Percentiles rank a stretch among this genome's conserved stretches.
Conservation (phyloP, 2,797 vertebrate genomes). For the Gadopsis marmoratus region DNA sequence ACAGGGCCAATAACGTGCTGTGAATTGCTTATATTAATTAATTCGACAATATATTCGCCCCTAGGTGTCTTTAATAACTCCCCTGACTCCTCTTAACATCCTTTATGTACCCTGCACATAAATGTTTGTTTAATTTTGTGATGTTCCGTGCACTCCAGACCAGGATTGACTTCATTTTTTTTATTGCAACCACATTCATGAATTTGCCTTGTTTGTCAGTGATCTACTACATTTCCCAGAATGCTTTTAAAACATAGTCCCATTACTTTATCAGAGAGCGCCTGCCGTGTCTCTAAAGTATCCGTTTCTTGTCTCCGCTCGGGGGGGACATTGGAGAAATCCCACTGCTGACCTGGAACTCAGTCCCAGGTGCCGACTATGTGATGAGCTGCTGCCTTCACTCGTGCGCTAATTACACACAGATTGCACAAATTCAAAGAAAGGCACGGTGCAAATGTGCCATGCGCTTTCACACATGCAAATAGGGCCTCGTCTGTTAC, state of each 20-base stretch:
- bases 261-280: too few relatives aligned
- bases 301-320: slow-evolving; percentile 9
- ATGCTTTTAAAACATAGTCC: not conserved
- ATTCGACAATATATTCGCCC: slow-evolving; percentile 28
- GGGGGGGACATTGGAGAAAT: not conserved
- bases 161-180: not conserved
- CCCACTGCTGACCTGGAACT: not conserved
- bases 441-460: slow-evolving; percentile 30
- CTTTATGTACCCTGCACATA: not conserved
- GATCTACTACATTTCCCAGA: not conserved
- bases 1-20: slow-evolving; percentile 6
- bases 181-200: not conserved
- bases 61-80: slow-evolving; percentile 25
- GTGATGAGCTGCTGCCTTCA: slow-evolving; percentile 51
- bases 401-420: slow-evolving; percentile 60
- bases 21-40: slow-evolving; percentile 53
- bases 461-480: slow-evolving; percentile 44
- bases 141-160: not conserved
- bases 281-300: not conserved
- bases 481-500: slow-evolving; percentile 38
- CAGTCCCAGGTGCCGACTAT: slow-evolving; percentile 54
- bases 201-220: not conserved
- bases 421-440: slow-evolving; percentile 62
- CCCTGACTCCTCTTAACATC: not conserved
- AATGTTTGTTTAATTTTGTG: slow-evolving; percentile 19